These are phyloP conservation scores for Clarias fuscus DNA, from an alignment of 2,797 vertebrate genomes.

Conservation along the genomic window DNA sequence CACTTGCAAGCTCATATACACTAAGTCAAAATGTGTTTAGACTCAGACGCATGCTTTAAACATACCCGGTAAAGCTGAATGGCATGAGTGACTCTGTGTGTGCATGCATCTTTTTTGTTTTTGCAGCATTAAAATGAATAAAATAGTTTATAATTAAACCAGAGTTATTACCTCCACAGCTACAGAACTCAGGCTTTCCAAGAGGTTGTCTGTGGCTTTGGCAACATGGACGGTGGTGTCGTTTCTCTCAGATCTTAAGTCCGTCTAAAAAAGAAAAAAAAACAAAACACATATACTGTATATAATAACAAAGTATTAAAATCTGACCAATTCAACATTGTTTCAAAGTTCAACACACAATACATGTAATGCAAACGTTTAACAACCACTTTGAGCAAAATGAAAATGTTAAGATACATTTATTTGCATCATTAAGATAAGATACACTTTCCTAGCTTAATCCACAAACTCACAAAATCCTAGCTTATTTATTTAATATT, in stretches of 20 bases:
- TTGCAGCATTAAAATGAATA: neutral
- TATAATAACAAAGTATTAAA: neutral
- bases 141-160: neutral
- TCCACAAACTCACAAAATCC: neutral
- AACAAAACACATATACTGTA: slow-evolving; percentile 39
- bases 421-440: too few relatives aligned
- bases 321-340: neutral
- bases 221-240: slow-evolving; percentile 69
- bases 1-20: neutral
- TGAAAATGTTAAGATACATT: neutral
- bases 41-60: neutral
- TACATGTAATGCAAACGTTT: neutral
- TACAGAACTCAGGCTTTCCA: slow-evolving; percentile 81
- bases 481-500: neutral
- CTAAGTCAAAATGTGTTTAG: slow-evolving; percentile 1
- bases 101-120: neutral
- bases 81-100: neutral
- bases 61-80: neutral
- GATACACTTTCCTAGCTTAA: too few relatives aligned
- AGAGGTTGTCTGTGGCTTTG: slow-evolving; percentile 77
- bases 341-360: neutral
- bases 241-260: slow-evolving; percentile 73
- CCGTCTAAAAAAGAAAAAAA: slow-evolving; percentile 69
- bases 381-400: neutral
- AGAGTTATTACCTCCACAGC: slow-evolving; percentile 80